Percentiles rank a stretch among this genome's conserved stretches.
Evolutionary conservation across 1,140 invertebrate species (phyloP).

Genomic region (Paraescarpia echinospica): DNA sequence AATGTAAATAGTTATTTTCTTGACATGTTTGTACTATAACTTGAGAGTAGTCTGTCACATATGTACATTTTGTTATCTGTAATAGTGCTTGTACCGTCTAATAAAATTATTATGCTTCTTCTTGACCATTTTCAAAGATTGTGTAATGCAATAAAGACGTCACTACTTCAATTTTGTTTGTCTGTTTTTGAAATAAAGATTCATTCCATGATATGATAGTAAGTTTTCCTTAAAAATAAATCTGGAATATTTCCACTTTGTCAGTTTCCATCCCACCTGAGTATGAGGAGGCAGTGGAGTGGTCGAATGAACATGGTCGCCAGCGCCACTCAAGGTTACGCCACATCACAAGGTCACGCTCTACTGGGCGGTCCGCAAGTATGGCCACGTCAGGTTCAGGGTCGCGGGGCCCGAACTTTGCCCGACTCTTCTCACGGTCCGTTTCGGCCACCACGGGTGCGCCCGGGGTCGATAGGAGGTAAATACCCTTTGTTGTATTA

Average conservation of each 20-base stretch:
- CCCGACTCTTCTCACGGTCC: slow-evolving; percentile 12
- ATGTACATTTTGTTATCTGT: too few species aligned
- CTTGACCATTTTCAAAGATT: too few species aligned
- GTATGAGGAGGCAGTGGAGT: slow-evolving; percentile 8
- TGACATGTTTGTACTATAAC: too few species aligned
- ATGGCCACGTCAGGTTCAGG: not conserved
- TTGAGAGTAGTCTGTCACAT: too few species aligned
- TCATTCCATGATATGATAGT: too few species aligned
- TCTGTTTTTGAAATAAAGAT: too few species aligned
- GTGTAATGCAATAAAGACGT: too few species aligned
- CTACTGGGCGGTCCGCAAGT: not conserved
- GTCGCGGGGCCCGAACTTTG: not conserved
- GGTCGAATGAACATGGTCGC: not conserved
- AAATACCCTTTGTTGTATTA: not conserved
- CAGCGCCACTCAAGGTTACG: not conserved
- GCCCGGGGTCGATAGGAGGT: not conserved
- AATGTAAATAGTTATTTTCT: too few species aligned
- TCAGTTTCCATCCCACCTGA: slow-evolving; percentile 12
- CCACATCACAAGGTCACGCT: slow-evolving; percentile 1
- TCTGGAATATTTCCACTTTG: not conserved
- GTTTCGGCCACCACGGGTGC: not conserved
- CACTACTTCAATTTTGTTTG: too few species aligned
- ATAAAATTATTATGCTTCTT: too few species aligned
- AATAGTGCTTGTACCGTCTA: too few species aligned
- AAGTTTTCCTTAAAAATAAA: slow-evolving; percentile 9